Conservation (phyloP, 92 coral and sea anemone species). For the Montipora capitata region DNA sequence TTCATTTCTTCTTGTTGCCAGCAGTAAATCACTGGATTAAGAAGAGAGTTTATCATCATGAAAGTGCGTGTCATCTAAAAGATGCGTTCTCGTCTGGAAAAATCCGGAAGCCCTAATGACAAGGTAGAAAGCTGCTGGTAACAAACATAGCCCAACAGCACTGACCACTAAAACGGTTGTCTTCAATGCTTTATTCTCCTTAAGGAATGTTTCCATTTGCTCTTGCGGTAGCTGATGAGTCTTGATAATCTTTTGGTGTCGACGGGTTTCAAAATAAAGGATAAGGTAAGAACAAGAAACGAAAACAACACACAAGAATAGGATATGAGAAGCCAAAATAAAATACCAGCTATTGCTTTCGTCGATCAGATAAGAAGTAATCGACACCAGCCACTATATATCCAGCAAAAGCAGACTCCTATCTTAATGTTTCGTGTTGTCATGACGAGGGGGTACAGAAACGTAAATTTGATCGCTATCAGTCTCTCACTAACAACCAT, state of each 20-base stretch:
- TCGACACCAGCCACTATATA: too few species aligned
- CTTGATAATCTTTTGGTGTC: not conserved
- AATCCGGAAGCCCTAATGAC: not conserved
- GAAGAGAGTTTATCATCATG: not conserved
- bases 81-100: too few species aligned
- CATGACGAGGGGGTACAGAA: too few species aligned
- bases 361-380: too few species aligned
- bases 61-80: not conserved
- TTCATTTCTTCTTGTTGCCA: too few species aligned
- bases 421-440: too few species aligned
- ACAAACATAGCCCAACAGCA: not conserved
- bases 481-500: too few species aligned
- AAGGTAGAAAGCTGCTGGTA: not conserved
- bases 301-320: not conserved
- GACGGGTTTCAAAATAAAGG: slow-evolving; percentile 1
- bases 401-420: too few species aligned
- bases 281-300: not conserved
- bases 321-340: not conserved
- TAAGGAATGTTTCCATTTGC: not conserved
- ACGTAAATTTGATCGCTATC: too few species aligned
- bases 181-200: not conserved
- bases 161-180: slow-evolving; percentile 2
- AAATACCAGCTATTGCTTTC: not conserved
- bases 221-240: slow-evolving; percentile 7
- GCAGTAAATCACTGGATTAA: too few species aligned